Base-by-base conservation (phyloP, 1,140 invertebrate species). In the Neomicropteryx cornuta region DNA sequence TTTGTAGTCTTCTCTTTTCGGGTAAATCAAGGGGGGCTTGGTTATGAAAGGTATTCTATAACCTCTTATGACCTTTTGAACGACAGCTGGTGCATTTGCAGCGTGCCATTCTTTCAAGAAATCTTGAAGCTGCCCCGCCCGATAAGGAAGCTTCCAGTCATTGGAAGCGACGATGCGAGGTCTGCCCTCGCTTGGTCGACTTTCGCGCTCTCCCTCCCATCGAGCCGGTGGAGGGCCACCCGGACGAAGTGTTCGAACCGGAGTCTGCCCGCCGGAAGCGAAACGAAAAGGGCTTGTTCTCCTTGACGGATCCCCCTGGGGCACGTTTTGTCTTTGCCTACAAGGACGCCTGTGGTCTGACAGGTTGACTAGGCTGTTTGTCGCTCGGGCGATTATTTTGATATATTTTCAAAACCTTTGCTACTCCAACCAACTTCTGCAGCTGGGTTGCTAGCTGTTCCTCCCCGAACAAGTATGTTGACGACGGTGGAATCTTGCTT, bases 401-500 rank as follows among this genome's bases (percentile, higher is more conserved):
- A 18, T 31, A 11, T 18, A 11, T 24, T 19, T 18, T 27, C 20
- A 17, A 17, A 16, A 18, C 36, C 16, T 30, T 38, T 27, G 44
- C 44, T 0, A 45, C 5, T 6, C 44, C 45, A 16, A 45, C 47
- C 23, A 49, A 22, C 14, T 44, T 48, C 31, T 49, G 45, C 3
- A 49, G 36, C 3, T 49, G 35, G 10, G 45, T 36, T 8, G 28
- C 18, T 6, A 45, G 40, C 10, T 47, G 44, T 10, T 44, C 42
- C 18, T 50, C 47, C 18, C 31, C 38, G 31, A 52, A 52, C 1
- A 51, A 29, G 21, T 49, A 46, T 4, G 48, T 42, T 1, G 34
- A n/a, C 16, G 34, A 45, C 6, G 44, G 44, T n/a, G 50, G 48
- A 21, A 50, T 23, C 21, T 39, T 40, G 1, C 36, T 38, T 13